Conservation (phyloP, 2,113 vertebrate genomes). For the Acrocephalus arundinaceus region DNA sequence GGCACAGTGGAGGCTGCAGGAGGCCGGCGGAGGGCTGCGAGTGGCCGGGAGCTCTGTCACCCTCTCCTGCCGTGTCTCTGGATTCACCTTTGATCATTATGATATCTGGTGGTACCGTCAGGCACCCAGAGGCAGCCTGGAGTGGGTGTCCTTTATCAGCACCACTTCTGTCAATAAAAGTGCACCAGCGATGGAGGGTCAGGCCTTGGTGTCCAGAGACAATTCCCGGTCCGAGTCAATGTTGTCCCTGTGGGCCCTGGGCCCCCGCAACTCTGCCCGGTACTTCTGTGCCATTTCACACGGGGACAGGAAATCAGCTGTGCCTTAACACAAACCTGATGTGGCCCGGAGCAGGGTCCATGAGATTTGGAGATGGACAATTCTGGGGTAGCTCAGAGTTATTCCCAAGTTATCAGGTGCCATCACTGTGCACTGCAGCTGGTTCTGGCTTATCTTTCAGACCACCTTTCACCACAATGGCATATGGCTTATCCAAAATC, state of each 20-base stretch:
- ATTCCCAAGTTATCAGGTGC: background rate
- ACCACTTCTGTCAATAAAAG: too few relatives aligned
- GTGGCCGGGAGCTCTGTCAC: rapidly evolving
- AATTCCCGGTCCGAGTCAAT: too few relatives aligned
- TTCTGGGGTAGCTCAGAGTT: background rate
- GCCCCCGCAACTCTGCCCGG: too few relatives aligned
- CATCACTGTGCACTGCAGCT: background rate
- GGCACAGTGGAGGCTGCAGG: background rate
- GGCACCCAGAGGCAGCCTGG: rapidly evolving
- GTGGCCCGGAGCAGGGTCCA: too few relatives aligned
- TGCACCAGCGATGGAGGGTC: too few relatives aligned
- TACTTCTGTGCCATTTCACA: too few relatives aligned
- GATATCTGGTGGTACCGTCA: background rate
- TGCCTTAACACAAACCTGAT: background rate
- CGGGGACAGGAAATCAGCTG: background rate
- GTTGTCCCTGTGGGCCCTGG: too few relatives aligned
- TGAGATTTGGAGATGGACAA: background rate
- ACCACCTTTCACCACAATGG: too few relatives aligned
- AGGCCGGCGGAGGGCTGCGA: background rate
- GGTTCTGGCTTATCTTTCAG: too few relatives aligned
- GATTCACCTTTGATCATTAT: rapidly evolving
- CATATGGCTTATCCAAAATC: background rate
- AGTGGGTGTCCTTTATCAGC: background rate
- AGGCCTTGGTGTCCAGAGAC: too few relatives aligned
- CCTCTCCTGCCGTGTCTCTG: background rate